Evolutionary conservation across 2,797 vertebrate genomes (phyloP), one percentile per base, ranked within the genome.

Genomic region (Sebastes trivittatus): DNA sequence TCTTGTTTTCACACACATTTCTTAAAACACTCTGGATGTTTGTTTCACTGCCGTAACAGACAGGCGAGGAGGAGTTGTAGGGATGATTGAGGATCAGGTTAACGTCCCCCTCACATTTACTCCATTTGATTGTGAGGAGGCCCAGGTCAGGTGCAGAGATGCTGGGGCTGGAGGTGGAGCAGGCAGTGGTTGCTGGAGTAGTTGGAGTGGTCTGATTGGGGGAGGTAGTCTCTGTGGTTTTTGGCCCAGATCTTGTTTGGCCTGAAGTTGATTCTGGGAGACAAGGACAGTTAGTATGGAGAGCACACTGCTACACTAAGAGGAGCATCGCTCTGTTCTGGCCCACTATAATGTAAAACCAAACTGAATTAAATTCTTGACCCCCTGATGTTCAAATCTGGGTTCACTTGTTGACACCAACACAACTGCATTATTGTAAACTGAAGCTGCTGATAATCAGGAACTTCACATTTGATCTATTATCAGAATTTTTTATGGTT

Each of bases 1-100:
- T 84, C 4, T 18, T 81, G 4, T 32, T 38, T 22, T 73, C 4
- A 81, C 94, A 94, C 49, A 92, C 58, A 1, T 46, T 32, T 0
- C 0, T 0, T 10, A 83, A 11, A 55, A 75, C 13, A 1, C 0
- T 4, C 0, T 0, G 0, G 0, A 4, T 0, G 0, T 5, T 1
- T 1, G 0, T 1, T 0, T 4, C 0, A 18, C 0, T 46, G 1
- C 0, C 0, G 1, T 0, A 0, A 72, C 93, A 94, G 14, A 94
- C 54, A 5, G 1, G 22, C 0, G 2, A 5, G 14, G 52, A 2
- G 25, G 8, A 4, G 16, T 1, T 14, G 38, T 18, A n/a, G 27
- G 0, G 1, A 6, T 2, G 0, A 23, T 16, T 1, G 4, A 32
- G 1, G 1, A 8, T 2, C 60, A 91, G 14, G 1, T 2, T 0